Percentiles rank a stretch among this genome's conserved stretches.
These are phyloP conservation scores for Papilio gigon DNA, from an alignment of 2,888 invertebrate genomes.

Conservation along the genomic window DNA sequence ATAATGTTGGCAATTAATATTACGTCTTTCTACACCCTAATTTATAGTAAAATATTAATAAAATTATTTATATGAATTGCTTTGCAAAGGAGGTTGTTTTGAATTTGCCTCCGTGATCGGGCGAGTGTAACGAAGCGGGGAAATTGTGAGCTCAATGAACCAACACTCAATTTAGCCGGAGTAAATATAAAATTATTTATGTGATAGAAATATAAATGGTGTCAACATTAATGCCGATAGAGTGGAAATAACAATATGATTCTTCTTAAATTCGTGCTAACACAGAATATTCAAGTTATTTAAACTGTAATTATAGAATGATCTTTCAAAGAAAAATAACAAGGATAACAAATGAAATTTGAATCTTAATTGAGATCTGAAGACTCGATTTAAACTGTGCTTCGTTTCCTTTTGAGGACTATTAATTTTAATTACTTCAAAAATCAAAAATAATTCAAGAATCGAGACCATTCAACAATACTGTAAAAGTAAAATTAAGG, in stretches of 20 bases:
- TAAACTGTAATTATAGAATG: background rate
- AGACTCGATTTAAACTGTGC: background rate
- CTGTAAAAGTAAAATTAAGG: background rate
- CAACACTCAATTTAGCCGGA: slow-evolving; percentile 34
- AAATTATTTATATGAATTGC: slow-evolving; percentile 1
- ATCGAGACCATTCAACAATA: background rate
- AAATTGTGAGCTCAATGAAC: slow-evolving; percentile 34
- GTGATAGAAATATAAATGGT: slow-evolving; percentile 7
- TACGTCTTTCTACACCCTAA: background rate
- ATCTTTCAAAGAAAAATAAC: slow-evolving; percentile 3
- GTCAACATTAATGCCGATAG: background rate
- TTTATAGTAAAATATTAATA: background rate
- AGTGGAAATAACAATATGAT: background rate
- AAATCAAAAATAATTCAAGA: background rate
- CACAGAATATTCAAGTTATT: background rate
- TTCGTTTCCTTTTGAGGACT: background rate
- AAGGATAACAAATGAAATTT: slow-evolving; percentile 17
- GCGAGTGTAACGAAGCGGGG: slow-evolving; percentile 35
- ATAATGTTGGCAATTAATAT: background rate
- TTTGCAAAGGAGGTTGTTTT: slow-evolving; percentile 19
- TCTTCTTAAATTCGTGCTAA: background rate
- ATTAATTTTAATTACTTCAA: slow-evolving; percentile 10
- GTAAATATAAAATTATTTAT: slow-evolving; percentile 34
- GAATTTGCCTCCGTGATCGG: slow-evolving; percentile 30
- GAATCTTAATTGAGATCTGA: slow-evolving; percentile 19